These are phyloP conservation scores for Belgica antarctica DNA, from an alignment of 2,888 invertebrate species.

Conservation along the genomic window DNA sequence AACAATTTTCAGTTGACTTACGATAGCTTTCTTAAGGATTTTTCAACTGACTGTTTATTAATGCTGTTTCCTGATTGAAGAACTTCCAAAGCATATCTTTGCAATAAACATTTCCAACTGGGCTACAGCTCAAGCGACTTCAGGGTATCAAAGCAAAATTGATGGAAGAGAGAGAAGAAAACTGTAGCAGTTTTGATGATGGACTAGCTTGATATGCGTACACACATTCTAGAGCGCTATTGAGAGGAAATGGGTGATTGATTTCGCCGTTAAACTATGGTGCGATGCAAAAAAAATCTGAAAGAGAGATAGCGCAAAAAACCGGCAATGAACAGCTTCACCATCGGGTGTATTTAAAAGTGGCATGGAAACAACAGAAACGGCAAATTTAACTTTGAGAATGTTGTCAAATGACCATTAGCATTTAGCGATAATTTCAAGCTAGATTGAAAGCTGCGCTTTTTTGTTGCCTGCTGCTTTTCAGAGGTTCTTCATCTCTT, in stretches of 20 bases:
- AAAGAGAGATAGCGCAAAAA: conserved; percentile 4
- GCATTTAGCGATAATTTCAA: conserved; percentile 42
- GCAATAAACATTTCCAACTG: not conserved
- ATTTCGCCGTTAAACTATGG: conserved; percentile 40
- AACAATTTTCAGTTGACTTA: conserved; percentile 47
- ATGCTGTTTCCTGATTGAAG: no score
- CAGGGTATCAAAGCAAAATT: not conserved
- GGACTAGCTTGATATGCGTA: conserved; percentile 16
- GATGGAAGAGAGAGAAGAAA: not conserved
- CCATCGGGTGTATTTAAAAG: no score
- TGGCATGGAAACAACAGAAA: no score
- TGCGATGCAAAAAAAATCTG: conserved; percentile 13
- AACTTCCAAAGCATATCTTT: no score
- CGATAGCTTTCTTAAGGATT: no score
- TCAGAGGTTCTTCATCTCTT: conserved; percentile 34
- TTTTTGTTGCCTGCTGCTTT: conserved; percentile 26
- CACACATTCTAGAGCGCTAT: conserved; percentile 2
- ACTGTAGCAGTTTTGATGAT: conserved; percentile 23
- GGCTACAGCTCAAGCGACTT: conserved; percentile 13
- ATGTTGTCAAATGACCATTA: conserved; percentile 40
- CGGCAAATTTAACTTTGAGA: conserved; percentile 31
- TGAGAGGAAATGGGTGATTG: conserved; percentile 41
- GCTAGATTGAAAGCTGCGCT: conserved; percentile 23
- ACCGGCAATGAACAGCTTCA: conserved; percentile 11
- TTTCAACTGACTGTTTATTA: no score